Conservation (phyloP, 2,888 invertebrate species). For the Ligdia adustata region DNA sequence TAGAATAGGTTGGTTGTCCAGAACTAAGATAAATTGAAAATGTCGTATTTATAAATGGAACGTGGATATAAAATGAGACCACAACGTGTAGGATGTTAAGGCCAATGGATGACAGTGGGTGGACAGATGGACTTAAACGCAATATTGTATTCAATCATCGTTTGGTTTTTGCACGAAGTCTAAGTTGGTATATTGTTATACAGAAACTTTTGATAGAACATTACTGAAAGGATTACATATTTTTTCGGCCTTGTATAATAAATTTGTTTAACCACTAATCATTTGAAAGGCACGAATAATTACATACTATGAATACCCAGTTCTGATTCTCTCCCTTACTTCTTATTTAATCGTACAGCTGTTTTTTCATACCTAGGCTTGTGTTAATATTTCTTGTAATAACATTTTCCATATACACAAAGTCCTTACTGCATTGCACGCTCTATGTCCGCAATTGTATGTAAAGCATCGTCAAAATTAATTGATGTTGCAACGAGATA, state of each 20-base stretch:
- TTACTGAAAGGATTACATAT: too few relatives aligned
- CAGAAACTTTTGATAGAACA: too few relatives aligned
- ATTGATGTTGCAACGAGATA: constrained; percentile 44
- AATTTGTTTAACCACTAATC: too few relatives aligned
- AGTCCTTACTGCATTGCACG: constrained; percentile 6
- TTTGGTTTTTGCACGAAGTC: neutral
- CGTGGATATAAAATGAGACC: neutral
- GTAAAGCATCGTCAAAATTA: constrained; percentile 34
- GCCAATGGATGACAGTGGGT: constrained; percentile 10
- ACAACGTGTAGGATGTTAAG: constrained; percentile 13
- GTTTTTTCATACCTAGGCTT: too few relatives aligned
- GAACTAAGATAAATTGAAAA: neutral
- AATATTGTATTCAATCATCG: neutral
- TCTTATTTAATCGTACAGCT: too few relatives aligned
- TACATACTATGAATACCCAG: too few relatives aligned
- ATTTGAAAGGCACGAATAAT: too few relatives aligned
- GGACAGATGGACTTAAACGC: constrained; percentile 7
- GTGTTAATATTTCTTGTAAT: too few relatives aligned
- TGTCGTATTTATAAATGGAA: constrained; percentile 5
- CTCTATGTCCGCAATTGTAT: constrained; percentile 15
- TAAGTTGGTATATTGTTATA: neutral
- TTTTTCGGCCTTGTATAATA: too few relatives aligned
- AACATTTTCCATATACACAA: too few relatives aligned
- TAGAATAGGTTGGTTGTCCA: neutral
- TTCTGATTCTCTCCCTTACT: too few relatives aligned